These are phyloP conservation scores for Novumbra hubbsi DNA, from an alignment of 2,797 vertebrate species.

Conservation along the genomic window DNA sequence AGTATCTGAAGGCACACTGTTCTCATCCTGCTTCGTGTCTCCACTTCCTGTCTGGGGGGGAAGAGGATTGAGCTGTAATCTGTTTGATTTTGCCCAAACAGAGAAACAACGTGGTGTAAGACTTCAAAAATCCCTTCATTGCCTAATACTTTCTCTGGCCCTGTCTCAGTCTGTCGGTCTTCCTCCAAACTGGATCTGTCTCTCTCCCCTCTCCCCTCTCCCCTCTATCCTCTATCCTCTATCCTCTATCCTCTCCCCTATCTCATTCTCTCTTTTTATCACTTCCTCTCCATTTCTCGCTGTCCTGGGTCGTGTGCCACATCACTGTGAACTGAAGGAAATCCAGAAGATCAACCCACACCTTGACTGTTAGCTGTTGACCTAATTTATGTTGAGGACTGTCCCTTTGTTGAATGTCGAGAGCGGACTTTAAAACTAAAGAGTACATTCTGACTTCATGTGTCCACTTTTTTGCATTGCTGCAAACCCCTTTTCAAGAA, in stretches of 20 bases:
- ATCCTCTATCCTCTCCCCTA: background rate
- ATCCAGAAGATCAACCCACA: background rate
- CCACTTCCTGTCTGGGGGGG: no score
- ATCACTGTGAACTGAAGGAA: background rate
- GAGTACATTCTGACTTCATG: no score
- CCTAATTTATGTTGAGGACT: background rate
- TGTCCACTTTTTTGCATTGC: background rate
- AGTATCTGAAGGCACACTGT: no score
- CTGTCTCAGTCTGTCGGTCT: background rate
- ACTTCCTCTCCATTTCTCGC: background rate
- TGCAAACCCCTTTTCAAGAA: background rate
- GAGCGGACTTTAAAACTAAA: background rate
- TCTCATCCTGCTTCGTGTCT: no score
- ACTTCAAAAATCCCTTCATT: background rate
- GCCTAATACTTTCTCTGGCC: constrained; percentile 27
- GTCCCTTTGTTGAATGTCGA: background rate
- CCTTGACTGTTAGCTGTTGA: background rate
- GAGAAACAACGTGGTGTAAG: no score
- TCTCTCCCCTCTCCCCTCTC: background rate
- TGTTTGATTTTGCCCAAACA: no score
- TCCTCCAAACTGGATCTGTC: background rate
- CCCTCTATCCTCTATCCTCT: no score
- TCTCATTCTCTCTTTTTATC: background rate
- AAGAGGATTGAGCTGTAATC: no score
- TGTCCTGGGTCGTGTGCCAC: background rate